Evolutionary conservation across 2,113 vertebrate species (phyloP), one percentile per base, ranked within the genome.

Genomic region (Silurus meridionalis): DNA sequence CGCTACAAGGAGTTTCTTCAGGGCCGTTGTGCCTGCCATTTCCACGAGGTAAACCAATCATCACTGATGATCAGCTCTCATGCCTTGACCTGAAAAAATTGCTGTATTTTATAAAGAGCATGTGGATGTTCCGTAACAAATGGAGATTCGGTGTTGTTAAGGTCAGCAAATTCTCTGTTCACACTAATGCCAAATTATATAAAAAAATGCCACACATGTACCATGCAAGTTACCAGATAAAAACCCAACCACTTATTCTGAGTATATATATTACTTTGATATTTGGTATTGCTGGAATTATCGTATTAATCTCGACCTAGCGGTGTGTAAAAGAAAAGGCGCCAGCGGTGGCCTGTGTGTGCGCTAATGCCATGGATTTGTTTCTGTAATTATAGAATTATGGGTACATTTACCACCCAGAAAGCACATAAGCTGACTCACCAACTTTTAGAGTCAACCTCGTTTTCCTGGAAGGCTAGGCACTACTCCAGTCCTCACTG

Each of bases 1-100:
- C 95, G 98, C 14, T 95, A 97, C 91, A 98, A 97, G 88, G 98
- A 99, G 92, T 99, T 99, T 89, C 93, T 99, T 83, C 96, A 96
- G 90, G 98, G 98, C 3, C 95, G 93, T 2, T 99, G 98, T 0
- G 97, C 97, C 69, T 99, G 98, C 84, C 97, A 99, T 94, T 99
- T 97, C 74, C 98, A 99, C 63, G 96, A 99, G 97, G 98, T 99
- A 89, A 93, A n/a, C 7, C 19, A 23, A 55, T 53, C 63, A 21
- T 60, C 10, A 37, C 37, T 37, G 37, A 37, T 37, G 37, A 37
- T 37, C 53, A 14, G 48, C 28, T 61, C 19, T 61, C 55, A 11
- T 63, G 15, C 71, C 19, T 28, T 78, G 6, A 48, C 57, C 37
- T 46, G 82, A 52, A 14, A 23, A 80, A 37, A 60, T 53, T 75